These are phyloP conservation scores for Pygathrix nemaeus DNA, from an alignment of 2,113 vertebrate species.

Conservation along the genomic window DNA sequence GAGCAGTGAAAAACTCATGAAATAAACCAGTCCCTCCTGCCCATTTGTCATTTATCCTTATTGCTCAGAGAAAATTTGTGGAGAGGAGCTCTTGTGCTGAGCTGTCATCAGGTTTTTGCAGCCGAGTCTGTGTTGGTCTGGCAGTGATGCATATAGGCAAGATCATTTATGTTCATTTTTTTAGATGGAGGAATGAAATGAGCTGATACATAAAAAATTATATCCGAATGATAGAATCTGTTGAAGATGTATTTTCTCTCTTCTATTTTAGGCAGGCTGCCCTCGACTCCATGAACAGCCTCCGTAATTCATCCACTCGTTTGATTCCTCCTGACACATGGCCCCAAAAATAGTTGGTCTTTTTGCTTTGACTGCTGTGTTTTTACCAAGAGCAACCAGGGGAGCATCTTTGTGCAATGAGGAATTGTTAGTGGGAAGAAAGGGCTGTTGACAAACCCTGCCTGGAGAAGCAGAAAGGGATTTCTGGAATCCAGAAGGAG, in stretches of 20 bases:
- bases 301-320: not conserved
- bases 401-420: conserved; percentile 12
- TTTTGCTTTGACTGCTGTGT: not conserved
- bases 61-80: conserved; percentile 30
- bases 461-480: not conserved
- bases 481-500: not conserved
- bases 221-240: conserved; percentile 21
- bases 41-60: conserved; percentile 64
- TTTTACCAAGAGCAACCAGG: conserved; percentile 32
- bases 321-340: not conserved
- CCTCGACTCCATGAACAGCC: conserved; percentile 30
- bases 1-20: not conserved
- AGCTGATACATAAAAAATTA: conserved; percentile 9
- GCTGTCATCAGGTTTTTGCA: not conserved
- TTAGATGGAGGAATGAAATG: conserved; percentile 22
- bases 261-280: conserved; percentile 43
- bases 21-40: conserved; percentile 6
- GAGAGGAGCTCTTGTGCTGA: not conserved
- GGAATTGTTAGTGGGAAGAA: conserved; percentile 23
- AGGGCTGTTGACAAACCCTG: not conserved
- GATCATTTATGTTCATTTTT: conserved; percentile 53
- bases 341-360: not conserved
- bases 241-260: conserved; percentile 27
- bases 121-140: conserved; percentile 31
- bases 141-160: conserved; percentile 23